Evolutionary conservation across 1,140 invertebrate species (phyloP).

Genomic region (Steinernema feltiae): DNA sequence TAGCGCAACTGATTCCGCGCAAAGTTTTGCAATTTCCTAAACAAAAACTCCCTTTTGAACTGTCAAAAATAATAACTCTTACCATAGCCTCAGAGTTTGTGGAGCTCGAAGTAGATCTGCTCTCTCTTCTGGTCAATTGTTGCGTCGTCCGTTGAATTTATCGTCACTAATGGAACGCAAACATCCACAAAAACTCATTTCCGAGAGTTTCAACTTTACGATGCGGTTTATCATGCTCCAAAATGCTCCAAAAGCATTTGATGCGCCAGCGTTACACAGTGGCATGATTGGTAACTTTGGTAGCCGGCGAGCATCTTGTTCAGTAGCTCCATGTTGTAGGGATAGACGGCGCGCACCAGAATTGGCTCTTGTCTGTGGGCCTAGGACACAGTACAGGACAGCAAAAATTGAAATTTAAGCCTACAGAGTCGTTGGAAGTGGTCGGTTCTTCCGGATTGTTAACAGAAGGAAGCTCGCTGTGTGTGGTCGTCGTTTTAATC

Average conservation of each 20-base stretch:
- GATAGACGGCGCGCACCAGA: too few relatives aligned
- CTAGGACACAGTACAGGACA: too few relatives aligned
- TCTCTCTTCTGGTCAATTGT: not conserved
- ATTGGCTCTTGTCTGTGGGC: too few relatives aligned
- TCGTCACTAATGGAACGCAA: not conserved
- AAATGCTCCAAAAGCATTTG: conserved; percentile 1
- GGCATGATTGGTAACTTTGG: too few relatives aligned
- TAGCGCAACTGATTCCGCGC: too few relatives aligned
- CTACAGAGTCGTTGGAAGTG: too few relatives aligned
- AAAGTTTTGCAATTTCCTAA: too few relatives aligned
- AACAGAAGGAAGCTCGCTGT: too few relatives aligned
- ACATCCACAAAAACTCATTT: not conserved
- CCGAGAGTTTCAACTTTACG: not conserved
- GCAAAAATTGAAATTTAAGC: too few relatives aligned
- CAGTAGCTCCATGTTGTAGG: not conserved
- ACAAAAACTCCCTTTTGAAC: not conserved
- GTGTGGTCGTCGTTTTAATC: too few relatives aligned
- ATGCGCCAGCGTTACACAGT: not conserved
- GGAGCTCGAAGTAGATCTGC: not conserved
- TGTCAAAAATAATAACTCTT: not conserved
- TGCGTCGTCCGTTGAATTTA: not conserved
- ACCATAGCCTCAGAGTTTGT: not conserved
- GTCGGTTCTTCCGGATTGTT: too few relatives aligned
- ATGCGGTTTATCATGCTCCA: not conserved
- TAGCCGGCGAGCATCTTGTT: too few relatives aligned